Base-by-base conservation (phyloP, 1,140 invertebrate genomes). In the Zaprionus tsacasi region DNA sequence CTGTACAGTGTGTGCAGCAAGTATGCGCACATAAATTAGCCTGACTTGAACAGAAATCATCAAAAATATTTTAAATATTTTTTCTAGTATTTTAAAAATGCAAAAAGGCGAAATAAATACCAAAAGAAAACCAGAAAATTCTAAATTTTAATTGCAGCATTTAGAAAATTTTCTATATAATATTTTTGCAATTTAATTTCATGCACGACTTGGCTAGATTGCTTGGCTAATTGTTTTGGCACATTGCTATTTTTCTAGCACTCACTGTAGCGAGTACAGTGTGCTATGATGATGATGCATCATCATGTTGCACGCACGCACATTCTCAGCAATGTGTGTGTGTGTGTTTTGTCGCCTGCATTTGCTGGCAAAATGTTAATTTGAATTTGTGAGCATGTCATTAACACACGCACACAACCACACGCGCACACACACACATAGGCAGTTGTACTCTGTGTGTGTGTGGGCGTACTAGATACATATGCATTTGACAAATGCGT, bases 331-430 rank as follows among this genome's bases (percentile, higher is more conserved):
- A 68, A 69, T 15, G 40, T 15, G n/a, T 15, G 40, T 45, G 15
- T 66, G 17, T 54, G 59, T 78, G 58, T 56, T 70, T 77, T 86
- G 79, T 76, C 79, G 81, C 81, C 80, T 73, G 82, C 76, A 86
- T 78, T 69, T 87, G 79, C 83, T 87, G 73, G 64, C 76, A 89
- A 89, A 89, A 89, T 90, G 86, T 89, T 89, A 89, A 89, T 89
- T 89, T 89, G 86, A 89, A 89, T 89, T 89, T 89, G 86, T 89
- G 86, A 89, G 81, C 86, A 89, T 89, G 86, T 85, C 87, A 91
- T 91, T 91, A 91, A 90, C 86, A 85, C 86, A 90, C 76, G 59
- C 66, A 56, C 72, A 70, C 50, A 60, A 55, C 40, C 76, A 70
- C 58, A 27, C 21, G 13, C 48, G 36, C 55, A 57, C 60, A 69